Evolutionary conservation across 2,797 vertebrate genomes (phyloP), one percentile per base, ranked within the genome.

Genomic region (Rallus crepitans): DNA sequence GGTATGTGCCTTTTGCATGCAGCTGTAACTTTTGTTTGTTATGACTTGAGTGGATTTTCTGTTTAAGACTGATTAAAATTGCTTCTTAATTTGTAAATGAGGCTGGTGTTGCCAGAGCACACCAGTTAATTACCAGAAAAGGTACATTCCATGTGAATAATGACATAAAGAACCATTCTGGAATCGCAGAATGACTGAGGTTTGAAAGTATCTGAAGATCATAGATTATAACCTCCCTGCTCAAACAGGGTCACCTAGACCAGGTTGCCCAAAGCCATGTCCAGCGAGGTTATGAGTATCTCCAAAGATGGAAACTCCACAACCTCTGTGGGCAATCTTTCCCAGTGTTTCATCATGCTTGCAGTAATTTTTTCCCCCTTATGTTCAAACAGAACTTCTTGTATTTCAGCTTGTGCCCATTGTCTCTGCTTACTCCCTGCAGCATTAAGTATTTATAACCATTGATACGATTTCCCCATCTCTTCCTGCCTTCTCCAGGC

Each of bases 61-160:
- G 15, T 66, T 92, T 90, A 82, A 79, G 56, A 64, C 50, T 77
- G 68, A 80, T 86, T 86, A 72, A 85, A 87, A 92, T 64, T 27
- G 17, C 15, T 82, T 75, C 63, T 59, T 85, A 68, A 87, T 93
- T 85, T 92, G 59, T 88, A 39, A 69, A 57, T 60, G n/a, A 68
- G 30, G 50, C 45, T 4, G 47, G 0, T 83, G 64, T 79, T 87
- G 56, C 80, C 71, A 88, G 89, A 88, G 64, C 69, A 77, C 40
- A 59, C 61, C 70, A 84, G 81, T 87, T 86, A 89, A 91, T 94
- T 93, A 77, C 37, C 4, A 2, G 61, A 50, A 83, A 78, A 78
- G 18, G 81, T 35, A 70, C 6, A 9, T 65, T 64, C 25, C 60
- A 0, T 82, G 65, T 75, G 37, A 77, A 61, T 66, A 84, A 73